Conservation (phyloP, 2,888 invertebrate species). For the Pyralis farinalis region DNA sequence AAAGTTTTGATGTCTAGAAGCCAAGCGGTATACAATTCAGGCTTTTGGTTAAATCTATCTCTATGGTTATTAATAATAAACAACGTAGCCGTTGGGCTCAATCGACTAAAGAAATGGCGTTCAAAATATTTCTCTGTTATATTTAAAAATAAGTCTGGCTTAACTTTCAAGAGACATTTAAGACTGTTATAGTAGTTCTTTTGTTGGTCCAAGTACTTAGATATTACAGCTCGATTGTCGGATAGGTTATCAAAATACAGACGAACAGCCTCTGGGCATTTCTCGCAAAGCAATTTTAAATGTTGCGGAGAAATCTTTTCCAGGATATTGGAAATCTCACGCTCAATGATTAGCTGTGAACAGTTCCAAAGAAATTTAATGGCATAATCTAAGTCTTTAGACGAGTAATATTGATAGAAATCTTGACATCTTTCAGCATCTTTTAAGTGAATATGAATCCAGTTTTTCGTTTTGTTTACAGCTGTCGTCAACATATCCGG, state of each 20-base stretch:
- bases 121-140: slow-evolving; percentile 43
- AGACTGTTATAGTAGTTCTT: slow-evolving; percentile 33
- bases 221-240: slow-evolving; percentile 23
- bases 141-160: slow-evolving; percentile 39
- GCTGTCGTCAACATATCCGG: slow-evolving; percentile 51
- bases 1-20: slow-evolving; percentile 39
- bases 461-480: slow-evolving; percentile 46
- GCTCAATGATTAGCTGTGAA: slow-evolving; percentile 32
- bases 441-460: slow-evolving; percentile 35
- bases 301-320: slow-evolving; percentile 37
- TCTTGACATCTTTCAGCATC: slow-evolving; percentile 35
- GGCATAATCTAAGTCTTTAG: slow-evolving; percentile 30
- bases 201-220: slow-evolving; percentile 26
- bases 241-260: slow-evolving; percentile 41
- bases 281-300: slow-evolving; percentile 46
- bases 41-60: slow-evolving; percentile 35
- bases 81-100: slow-evolving; percentile 33
- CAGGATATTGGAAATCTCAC: slow-evolving; percentile 31
- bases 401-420: slow-evolving; percentile 47
- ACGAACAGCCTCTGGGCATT: slow-evolving; percentile 34
- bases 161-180: slow-evolving; percentile 37
- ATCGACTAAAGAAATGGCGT: slow-evolving; percentile 13
- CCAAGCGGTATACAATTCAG: slow-evolving; percentile 41
- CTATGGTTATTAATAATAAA: slow-evolving; percentile 40
- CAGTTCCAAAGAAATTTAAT: slow-evolving; percentile 45